phyloP scores from a whole-genome alignment of 2,888 invertebrate species.

The Chaitophorus viminalis region DNA sequence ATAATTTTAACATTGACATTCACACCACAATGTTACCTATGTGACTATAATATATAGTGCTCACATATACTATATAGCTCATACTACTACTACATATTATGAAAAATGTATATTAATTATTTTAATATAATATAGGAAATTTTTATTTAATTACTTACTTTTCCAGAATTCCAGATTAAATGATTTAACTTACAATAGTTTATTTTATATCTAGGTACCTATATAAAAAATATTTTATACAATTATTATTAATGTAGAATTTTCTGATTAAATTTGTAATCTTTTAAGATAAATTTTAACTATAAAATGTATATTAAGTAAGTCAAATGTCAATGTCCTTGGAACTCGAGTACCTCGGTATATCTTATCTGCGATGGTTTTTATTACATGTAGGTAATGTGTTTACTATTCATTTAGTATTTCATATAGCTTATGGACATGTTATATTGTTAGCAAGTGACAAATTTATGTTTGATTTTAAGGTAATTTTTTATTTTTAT shows the following conservation, averaged over 20 bases:
- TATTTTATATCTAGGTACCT: background rate
- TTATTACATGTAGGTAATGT: background rate
- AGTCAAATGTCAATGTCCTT: background rate
- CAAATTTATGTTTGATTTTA: background rate
- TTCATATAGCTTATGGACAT: background rate
- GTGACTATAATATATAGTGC: too few relatives aligned
- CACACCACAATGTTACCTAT: background rate
- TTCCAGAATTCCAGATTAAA: background rate
- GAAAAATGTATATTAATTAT: background rate
- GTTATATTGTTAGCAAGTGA: background rate
- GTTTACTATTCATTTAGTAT: background rate
- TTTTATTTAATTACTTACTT: background rate
- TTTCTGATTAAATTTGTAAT: background rate
- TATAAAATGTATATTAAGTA: background rate
- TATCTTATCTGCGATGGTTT: background rate
- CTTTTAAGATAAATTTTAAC: background rate
- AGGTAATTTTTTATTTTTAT: background rate
- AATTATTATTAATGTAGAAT: background rate
- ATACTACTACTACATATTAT: background rate
- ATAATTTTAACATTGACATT: background rate
- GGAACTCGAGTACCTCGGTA: background rate
- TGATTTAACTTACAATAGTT: background rate
- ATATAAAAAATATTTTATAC: background rate
- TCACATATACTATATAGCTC: background rate
- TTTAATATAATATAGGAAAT: background rate